Percentiles rank a stretch among this genome's conserved stretches.
Evolutionary conservation across 1,140 invertebrate species (phyloP).

Genomic region (Coelopa frigida): DNA sequence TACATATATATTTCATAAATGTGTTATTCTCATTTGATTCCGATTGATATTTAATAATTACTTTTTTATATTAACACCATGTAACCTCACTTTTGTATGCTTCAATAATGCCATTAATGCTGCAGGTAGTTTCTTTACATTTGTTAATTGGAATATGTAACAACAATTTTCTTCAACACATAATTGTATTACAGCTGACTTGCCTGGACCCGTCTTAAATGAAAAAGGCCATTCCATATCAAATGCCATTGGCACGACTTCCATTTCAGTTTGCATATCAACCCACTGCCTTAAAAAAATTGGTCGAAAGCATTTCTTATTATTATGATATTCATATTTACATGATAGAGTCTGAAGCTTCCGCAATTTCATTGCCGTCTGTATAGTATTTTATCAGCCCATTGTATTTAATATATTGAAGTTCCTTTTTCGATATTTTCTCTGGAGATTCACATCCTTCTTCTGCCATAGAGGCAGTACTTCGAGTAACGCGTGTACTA

Average conservation of each 20-base stretch:
- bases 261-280: conserved; percentile 33
- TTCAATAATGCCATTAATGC: conserved; percentile 49
- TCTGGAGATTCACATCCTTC: conserved; percentile 21
- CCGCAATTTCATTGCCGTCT: conserved; percentile 48
- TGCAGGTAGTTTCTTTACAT: conserved; percentile 51
- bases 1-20: too few relatives aligned
- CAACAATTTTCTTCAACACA: conserved; percentile 48
- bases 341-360: conserved; percentile 50
- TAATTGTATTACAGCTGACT: conserved; percentile 55
- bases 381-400: conserved; percentile 49
- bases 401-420: conserved; percentile 46
- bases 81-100: conserved; percentile 53
- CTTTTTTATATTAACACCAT: conserved; percentile 60
- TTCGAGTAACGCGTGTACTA: conserved; percentile 28
- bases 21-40: too few relatives aligned
- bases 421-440: conserved; percentile 20
- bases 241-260: conserved; percentile 51
- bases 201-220: conserved; percentile 54
- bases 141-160: conserved; percentile 52
- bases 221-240: conserved; percentile 60
- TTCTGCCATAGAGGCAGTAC: conserved; percentile 32
- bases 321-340: conserved; percentile 37
- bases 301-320: background rate
- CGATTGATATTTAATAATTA: too few relatives aligned
- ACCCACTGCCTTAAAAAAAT: conserved; percentile 43